phyloP scores from a whole-genome alignment of 2,888 invertebrate genomes.

The Sepioteuthis lessoniana region DNA sequence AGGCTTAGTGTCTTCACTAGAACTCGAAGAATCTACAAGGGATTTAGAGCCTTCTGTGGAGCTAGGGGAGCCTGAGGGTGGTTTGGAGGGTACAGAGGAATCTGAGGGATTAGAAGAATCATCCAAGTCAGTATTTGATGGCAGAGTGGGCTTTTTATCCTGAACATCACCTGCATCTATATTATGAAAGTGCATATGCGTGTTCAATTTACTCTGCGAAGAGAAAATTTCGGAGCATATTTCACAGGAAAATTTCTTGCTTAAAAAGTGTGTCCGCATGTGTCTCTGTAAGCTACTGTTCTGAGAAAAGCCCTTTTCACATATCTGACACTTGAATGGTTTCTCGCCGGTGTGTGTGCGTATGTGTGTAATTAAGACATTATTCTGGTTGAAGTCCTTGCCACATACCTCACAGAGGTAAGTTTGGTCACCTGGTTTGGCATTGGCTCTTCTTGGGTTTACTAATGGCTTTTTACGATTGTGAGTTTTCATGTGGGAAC shows the following conservation, averaged over 20 bases:
- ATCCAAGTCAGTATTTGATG: neutral
- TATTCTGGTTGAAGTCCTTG: slow-evolving; percentile 25
- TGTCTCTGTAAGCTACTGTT: slow-evolving; percentile 53
- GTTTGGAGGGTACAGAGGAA: neutral
- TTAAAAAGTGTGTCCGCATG: slow-evolving; percentile 52
- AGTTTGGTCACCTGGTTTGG: neutral
- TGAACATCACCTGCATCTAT: slow-evolving; percentile 47
- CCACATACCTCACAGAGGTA: slow-evolving; percentile 37
- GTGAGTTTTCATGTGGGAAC: neutral
- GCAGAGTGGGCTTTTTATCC: neutral
- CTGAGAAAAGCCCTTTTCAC: slow-evolving; percentile 53
- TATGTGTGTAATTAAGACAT: slow-evolving; percentile 10
- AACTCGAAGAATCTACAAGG: neutral
- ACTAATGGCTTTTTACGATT: neutral
- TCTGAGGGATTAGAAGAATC: neutral
- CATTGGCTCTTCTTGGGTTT: neutral
- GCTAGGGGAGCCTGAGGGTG: neutral
- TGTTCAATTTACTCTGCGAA: slow-evolving; percentile 51
- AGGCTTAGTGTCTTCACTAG: neutral
- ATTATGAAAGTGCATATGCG: slow-evolving; percentile 53
- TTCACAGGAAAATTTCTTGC: slow-evolving; percentile 54
- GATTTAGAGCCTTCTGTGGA: neutral
- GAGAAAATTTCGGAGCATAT: slow-evolving; percentile 53
- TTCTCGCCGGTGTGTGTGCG: slow-evolving; percentile 35
- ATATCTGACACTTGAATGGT: slow-evolving; percentile 45